These are phyloP conservation scores for Centropyge bicolor DNA, from an alignment of 2,797 vertebrate species.

Conservation along the genomic window DNA sequence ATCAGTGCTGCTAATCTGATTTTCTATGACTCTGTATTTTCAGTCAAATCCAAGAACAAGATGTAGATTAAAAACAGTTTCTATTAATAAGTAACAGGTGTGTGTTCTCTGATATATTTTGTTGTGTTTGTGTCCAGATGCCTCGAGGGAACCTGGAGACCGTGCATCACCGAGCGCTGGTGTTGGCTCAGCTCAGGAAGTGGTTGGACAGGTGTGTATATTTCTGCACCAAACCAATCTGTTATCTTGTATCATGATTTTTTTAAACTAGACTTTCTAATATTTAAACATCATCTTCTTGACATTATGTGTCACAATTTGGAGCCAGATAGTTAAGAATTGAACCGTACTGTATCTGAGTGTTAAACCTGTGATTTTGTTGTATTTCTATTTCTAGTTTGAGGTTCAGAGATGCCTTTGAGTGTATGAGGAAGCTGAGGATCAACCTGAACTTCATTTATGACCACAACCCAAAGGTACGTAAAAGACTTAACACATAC, in stretches of 20 bases:
- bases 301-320: too few species aligned
- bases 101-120: background rate
- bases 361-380: too few species aligned
- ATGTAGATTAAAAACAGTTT: background rate
- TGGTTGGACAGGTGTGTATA: slow-evolving; percentile 91
- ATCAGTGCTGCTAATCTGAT: too few species aligned
- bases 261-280: too few species aligned
- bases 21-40: background rate
- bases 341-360: background rate
- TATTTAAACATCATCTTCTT: too few species aligned
- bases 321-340: background rate
- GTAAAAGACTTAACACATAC: background rate
- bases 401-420: slow-evolving; percentile 93
- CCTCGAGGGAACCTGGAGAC: slow-evolving; percentile 97
- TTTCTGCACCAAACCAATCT: background rate
- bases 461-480: slow-evolving; percentile 95
- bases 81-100: too few species aligned
- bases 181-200: slow-evolving; percentile 92
- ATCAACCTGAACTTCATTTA: slow-evolving; percentile 97
- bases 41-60: background rate
- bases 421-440: slow-evolving; percentile 96
- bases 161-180: slow-evolving; percentile 92
- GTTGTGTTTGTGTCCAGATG: slow-evolving; percentile 85
- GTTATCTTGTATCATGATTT: background rate
- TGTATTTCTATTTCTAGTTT: slow-evolving; percentile 79